A percentile compares a stretch with the other conserved stretches of the same genome.
Evolutionary conservation across 2,888 invertebrate genomes (phyloP).

Genomic region (Orthonevra nobilis): DNA sequence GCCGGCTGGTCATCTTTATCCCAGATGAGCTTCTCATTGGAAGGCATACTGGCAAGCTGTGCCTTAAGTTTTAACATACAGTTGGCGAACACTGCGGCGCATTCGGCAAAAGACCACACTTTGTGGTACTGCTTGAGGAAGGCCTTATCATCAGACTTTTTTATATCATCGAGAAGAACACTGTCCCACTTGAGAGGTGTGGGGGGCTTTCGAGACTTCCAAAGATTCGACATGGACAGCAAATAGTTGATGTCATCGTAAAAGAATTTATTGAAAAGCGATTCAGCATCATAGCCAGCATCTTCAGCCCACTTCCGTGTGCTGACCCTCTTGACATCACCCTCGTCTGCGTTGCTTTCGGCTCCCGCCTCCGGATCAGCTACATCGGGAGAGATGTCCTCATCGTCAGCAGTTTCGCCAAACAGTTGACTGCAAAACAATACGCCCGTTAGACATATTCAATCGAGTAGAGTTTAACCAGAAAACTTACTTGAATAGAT

Average conservation of each 20-base stretch:
- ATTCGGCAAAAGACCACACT: slow-evolving; percentile 89
- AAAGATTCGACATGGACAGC: slow-evolving; percentile 95
- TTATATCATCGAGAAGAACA: slow-evolving; percentile 81
- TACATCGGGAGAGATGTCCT: slow-evolving; percentile 98
- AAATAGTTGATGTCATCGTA: slow-evolving; percentile 96
- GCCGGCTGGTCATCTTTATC: slow-evolving; percentile 97
- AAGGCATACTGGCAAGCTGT: slow-evolving; percentile 80
- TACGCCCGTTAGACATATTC: too few relatives aligned
- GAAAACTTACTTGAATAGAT: slow-evolving; percentile 93
- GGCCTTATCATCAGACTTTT: slow-evolving; percentile 70
- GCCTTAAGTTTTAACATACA: slow-evolving; percentile 85
- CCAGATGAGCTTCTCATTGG: slow-evolving; percentile 91
- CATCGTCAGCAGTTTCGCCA: slow-evolving; percentile 97
- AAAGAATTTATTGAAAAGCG: slow-evolving; percentile 96
- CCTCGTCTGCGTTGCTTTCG: slow-evolving; percentile 72
- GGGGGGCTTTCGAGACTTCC: slow-evolving; percentile 94
- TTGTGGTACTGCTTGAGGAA: slow-evolving; percentile 85
- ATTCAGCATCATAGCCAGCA: slow-evolving; percentile 89
- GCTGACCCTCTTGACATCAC: slow-evolving; percentile 84
- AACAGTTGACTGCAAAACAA: slow-evolving; percentile 95
- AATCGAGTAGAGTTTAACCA: background rate
- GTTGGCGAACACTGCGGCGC: slow-evolving; percentile 85
- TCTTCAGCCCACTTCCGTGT: slow-evolving; percentile 95
- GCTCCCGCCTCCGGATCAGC: slow-evolving; percentile 94
- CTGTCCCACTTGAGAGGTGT: slow-evolving; percentile 88